A percentile compares a stretch with the other conserved stretches of the same genome.
Conservation (phyloP, 2,113 vertebrate genomes). For the Silurus meridionalis region DNA sequence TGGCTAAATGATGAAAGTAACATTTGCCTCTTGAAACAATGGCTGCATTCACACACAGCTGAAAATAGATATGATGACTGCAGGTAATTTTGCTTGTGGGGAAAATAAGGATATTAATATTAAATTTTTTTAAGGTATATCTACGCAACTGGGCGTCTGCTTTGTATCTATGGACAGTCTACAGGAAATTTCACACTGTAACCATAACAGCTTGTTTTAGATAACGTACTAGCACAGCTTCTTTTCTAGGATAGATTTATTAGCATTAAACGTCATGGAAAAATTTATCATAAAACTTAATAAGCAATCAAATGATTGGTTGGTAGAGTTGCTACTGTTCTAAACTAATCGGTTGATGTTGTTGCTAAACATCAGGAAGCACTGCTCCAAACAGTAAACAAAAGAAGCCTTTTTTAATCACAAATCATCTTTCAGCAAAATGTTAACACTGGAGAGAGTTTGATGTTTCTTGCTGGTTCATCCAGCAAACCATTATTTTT, state of each 20-base stretch:
- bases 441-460: background rate
- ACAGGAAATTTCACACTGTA: background rate
- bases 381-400: background rate
- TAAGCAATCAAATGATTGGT: background rate
- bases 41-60: conserved; percentile 56
- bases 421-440: background rate
- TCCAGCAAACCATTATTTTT: background rate
- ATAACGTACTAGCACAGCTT: background rate
- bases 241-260: background rate
- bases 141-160: background rate
- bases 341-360: background rate
- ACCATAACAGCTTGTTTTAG: background rate
- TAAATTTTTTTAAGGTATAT: background rate
- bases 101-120: conserved; percentile 56
- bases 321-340: background rate
- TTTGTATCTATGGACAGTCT: background rate
- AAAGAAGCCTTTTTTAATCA: background rate
- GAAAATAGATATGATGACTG: conserved; percentile 70
- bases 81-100: conserved; percentile 64
- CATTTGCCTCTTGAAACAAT: conserved; percentile 72
- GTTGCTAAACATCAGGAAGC: background rate
- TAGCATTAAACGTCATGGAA: background rate
- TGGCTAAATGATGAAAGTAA: conserved; percentile 66
- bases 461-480: background rate
- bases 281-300: background rate